A percentile compares a stretch with the other conserved stretches of the same genome.
These are phyloP conservation scores for Trissolcus brochymenae DNA, from an alignment of 2,888 invertebrate genomes.

Conservation along the genomic window DNA sequence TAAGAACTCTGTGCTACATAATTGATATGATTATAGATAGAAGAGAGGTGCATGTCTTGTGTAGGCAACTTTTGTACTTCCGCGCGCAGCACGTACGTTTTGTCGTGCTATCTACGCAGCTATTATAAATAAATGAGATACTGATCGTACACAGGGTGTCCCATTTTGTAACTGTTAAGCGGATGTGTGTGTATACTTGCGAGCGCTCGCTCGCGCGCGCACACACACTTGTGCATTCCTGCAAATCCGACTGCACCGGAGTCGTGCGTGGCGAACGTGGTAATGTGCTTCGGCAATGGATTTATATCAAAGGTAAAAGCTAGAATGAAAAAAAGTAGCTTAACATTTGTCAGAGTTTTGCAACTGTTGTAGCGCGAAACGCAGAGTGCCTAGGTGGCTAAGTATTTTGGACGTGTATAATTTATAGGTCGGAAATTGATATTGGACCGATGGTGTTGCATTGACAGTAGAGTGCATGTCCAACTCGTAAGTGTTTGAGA, in stretches of 20 bases:
- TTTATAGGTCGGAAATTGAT: too few species aligned
- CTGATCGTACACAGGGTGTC: constrained; percentile 20
- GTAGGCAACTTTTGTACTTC: constrained; percentile 21
- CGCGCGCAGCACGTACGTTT: constrained; percentile 15
- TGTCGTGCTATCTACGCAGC: constrained; percentile 28
- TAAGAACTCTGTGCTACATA: constrained; percentile 9
- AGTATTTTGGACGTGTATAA: too few species aligned
- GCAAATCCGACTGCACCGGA: constrained; percentile 16
- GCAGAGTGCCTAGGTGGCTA: too few species aligned
- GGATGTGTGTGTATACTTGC: not conserved
- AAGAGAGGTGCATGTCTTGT: not conserved
- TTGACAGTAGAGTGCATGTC: too few species aligned
- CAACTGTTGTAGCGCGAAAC: not conserved
- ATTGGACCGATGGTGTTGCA: too few species aligned
- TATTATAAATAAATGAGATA: constrained; percentile 25
- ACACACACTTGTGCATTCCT: not conserved
- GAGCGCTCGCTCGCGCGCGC: not conserved
- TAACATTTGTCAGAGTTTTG: constrained; percentile 6
- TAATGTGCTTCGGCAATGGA: constrained; percentile 18
- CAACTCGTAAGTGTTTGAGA: not conserved
- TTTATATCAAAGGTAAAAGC: constrained; percentile 16
- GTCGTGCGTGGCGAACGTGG: constrained; percentile 2
- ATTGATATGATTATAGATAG: constrained; percentile 25
- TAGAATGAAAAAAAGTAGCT: constrained; percentile 3
- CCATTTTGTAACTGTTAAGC: constrained; percentile 5